Evolutionary conservation across 2,113 vertebrate species (phyloP).

Genomic region (Puffinus mauretanicus): DNA sequence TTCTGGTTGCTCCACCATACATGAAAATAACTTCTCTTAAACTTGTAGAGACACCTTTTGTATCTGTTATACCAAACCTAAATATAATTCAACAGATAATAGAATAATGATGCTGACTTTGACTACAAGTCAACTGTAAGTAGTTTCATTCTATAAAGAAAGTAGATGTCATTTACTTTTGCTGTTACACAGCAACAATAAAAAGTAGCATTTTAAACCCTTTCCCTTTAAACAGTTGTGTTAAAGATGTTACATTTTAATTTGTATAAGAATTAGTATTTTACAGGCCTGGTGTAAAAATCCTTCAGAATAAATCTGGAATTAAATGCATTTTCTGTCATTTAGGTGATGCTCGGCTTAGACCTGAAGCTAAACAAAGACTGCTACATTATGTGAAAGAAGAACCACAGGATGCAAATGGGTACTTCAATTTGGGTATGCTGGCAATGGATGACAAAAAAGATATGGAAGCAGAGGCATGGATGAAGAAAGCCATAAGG

Average conservation of each 20-base stretch:
- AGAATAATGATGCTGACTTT: neutral
- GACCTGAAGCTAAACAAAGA: slow-evolving; percentile 92
- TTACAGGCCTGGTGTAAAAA: neutral
- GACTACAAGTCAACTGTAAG: neutral
- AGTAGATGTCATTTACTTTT: neutral
- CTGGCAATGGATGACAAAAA: slow-evolving; percentile 96
- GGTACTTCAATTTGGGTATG: slow-evolving; percentile 99
- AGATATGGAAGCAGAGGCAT: slow-evolving; percentile 86
- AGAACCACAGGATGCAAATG: slow-evolving; percentile 92
- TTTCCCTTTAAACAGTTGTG: neutral
- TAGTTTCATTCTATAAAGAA: neutral
- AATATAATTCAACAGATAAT: neutral
- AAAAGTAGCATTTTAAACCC: neutral
- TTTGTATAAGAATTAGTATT: neutral
- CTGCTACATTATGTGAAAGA: slow-evolving; percentile 90
- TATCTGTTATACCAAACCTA: neutral
- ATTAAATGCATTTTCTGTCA: neutral
- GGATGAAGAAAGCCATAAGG: slow-evolving; percentile 93
- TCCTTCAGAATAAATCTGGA: neutral
- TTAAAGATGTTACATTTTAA: neutral
- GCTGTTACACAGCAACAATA: neutral
- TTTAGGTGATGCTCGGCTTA: slow-evolving; percentile 87
- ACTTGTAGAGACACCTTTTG: neutral
- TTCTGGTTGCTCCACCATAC: neutral
- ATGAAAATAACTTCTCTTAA: neutral